phyloP scores from a whole-genome alignment of 1,140 invertebrate species.

The Cyrtorhinus lividipennis region DNA sequence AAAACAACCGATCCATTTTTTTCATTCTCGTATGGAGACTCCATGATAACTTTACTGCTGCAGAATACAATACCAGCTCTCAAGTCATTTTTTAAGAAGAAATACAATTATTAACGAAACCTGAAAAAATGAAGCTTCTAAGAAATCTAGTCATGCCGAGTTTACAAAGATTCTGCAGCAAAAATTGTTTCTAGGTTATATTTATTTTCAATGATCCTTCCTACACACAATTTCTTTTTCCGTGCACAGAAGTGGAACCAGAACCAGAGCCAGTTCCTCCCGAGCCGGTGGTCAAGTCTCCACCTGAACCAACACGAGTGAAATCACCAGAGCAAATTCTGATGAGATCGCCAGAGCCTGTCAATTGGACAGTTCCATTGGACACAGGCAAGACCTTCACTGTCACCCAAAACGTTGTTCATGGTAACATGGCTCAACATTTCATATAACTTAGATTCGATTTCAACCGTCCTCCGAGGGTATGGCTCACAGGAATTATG shows the following conservation, averaged over 20 bases:
- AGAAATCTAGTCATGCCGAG: too few relatives aligned
- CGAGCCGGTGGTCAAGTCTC: slow-evolving; percentile 69
- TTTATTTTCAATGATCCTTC: too few relatives aligned
- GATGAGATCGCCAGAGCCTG: slow-evolving; percentile 76
- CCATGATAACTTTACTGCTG: too few relatives aligned
- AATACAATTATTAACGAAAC: too few relatives aligned
- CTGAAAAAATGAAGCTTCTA: too few relatives aligned
- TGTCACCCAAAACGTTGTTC: slow-evolving; percentile 76
- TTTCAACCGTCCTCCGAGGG: not conserved
- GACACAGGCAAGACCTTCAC: slow-evolving; percentile 86
- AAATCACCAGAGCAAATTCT: slow-evolving; percentile 86
- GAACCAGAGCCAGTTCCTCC: slow-evolving; percentile 32
- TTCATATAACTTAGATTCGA: slow-evolving; percentile 9
- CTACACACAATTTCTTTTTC: too few relatives aligned
- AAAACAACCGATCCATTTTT: too few relatives aligned
- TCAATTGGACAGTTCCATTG: slow-evolving; percentile 85
- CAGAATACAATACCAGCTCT: too few relatives aligned
- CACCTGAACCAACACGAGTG: slow-evolving; percentile 76
- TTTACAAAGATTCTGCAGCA: too few relatives aligned
- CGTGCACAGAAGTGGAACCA: slow-evolving; percentile 30
- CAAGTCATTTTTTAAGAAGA: too few relatives aligned
- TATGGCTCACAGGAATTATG: slow-evolving; percentile 7
- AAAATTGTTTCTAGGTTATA: too few relatives aligned
- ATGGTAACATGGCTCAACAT: slow-evolving; percentile 42
- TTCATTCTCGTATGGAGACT: too few relatives aligned